Evolutionary conservation across 1,140 invertebrate genomes (phyloP), one percentile per base, ranked within the genome.

Genomic region (Arctopsyche grandis): DNA sequence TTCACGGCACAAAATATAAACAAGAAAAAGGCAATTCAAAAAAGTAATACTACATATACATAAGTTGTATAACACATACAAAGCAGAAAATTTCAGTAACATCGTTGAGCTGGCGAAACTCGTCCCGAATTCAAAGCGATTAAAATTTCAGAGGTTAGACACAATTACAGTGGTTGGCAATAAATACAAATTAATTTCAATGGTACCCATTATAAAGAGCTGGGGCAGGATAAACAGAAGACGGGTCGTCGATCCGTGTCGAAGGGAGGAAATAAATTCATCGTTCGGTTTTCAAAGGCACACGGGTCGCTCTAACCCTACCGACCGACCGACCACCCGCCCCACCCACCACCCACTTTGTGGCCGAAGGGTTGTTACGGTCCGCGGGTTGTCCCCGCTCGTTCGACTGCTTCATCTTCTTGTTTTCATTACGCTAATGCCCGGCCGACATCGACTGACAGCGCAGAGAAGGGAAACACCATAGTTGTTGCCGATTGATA

Each of bases 351-450:
- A 38, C 29, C 16, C 71, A 24, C 26, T 22, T 22, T 74, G 43
- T 48, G 38, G 38, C 22, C 43, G 71, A 74, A 56, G 71, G 71
- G 71, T 74, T 74, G 71, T 74, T 74, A 74, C 71, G 71, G 43
- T 74, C 71, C 24, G 69, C 43, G 29, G 38, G 29, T 43, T 48
- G 69, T 73, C 69, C 69, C 69, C n/a, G 43, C 16, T 73, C 22
- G 70, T 73, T 74, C 43, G 44, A 74, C 46, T 74, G 16, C 48
- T 48, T 56, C 71, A 56, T 74, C 71, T 46, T 74, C 71, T 74
- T 74, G 71, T 74, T 74, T 74, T 74, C 71, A 74, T 74, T 74
- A 74, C 46, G 21, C 71, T 74, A 74, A 74, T 74, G 71, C 71
- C 71, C 48, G 46, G 9, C 26, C 19, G 43, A 19, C 9, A 46